Base-by-base conservation (phyloP, 2,113 vertebrate species). In the Bombycilla garrulus region DNA sequence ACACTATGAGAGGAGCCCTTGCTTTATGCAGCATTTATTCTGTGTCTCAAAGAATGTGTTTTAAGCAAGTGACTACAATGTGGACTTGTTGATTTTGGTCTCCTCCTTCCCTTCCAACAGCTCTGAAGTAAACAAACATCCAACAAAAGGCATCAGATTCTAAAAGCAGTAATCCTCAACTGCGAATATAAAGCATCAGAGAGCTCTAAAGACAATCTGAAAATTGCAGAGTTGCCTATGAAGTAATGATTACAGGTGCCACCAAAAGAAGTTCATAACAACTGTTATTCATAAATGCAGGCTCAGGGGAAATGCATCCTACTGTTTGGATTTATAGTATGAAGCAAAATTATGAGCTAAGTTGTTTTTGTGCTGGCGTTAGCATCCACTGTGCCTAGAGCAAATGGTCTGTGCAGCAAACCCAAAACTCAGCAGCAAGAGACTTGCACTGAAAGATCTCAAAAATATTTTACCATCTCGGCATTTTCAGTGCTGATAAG, bases 1-100 rank as follows among this genome's bases (percentile, higher is more conserved):
- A 3, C 0, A 0, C 19, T 72, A 51, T 0, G 2, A 74, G 2
- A 74, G 33, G 28, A 93, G 64, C 12, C 15, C 22, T 51, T 48
- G 36, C 5, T 92, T 67, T 50, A 47, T 1, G 6, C 8, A 54
- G 65, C 22, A 8, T 38, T 51, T 62, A 48, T 19, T 81, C 20
- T 42, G 7, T 5, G 9, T 29, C 44, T 91, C 33, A 33, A 14
- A 66, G 6, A 60, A 81, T 1, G 3, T 8, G 16, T 64, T 91
- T 64, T 42, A 80, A 72, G 45, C 11, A 80, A 60, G 65, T 23
- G 13, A 71, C 74, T 70, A 50, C 47, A 60, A 36, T 0, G 1
- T 31, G 12, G 4, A 19, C 44, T 50, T 62, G 10, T 3, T 47
- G 44, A 71, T 88, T 71, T 33, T 53, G 33, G 45, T 48, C 45